Evolutionary conservation across 2,113 vertebrate genomes (phyloP).

Genomic region (Penelope pileata): DNA sequence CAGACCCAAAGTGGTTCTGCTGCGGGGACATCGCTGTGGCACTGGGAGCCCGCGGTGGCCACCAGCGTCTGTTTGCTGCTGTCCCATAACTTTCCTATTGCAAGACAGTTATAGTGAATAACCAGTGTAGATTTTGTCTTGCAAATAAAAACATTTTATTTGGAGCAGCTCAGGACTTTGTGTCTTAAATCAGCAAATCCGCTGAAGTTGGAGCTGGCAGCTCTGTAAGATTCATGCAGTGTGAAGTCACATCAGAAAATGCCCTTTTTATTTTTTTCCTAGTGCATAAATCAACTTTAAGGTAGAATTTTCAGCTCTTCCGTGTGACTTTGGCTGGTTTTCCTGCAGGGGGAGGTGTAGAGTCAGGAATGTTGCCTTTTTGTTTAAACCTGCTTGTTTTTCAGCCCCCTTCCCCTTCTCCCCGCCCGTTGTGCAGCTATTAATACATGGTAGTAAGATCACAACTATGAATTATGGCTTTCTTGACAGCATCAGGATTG

Average conservation of each 20-base stretch:
- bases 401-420: not conserved
- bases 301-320: not conserved
- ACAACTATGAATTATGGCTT: conserved; percentile 25
- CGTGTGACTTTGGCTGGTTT: not conserved
- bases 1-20: not conserved
- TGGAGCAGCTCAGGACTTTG: not conserved
- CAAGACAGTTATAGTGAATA: not conserved
- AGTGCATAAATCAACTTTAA: not conserved
- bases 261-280: not conserved
- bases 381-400: not conserved
- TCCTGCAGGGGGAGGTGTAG: conserved; percentile 70
- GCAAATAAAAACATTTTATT: not conserved
- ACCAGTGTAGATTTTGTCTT: not conserved
- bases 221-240: not conserved
- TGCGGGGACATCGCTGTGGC: not conserved
- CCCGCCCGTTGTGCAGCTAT: not conserved
- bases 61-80: not conserved
- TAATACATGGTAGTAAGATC: not conserved
- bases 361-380: conserved; percentile 46
- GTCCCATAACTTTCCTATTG: too few species aligned
- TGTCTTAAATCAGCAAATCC: not conserved
- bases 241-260: not conserved
- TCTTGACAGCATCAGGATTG: not conserved
- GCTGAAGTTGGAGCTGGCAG: not conserved
- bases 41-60: not conserved